A percentile compares a stretch with the other conserved stretches of the same genome.
phyloP scores from a whole-genome alignment of 2,888 invertebrate species.

The Ormyrus rosae region DNA sequence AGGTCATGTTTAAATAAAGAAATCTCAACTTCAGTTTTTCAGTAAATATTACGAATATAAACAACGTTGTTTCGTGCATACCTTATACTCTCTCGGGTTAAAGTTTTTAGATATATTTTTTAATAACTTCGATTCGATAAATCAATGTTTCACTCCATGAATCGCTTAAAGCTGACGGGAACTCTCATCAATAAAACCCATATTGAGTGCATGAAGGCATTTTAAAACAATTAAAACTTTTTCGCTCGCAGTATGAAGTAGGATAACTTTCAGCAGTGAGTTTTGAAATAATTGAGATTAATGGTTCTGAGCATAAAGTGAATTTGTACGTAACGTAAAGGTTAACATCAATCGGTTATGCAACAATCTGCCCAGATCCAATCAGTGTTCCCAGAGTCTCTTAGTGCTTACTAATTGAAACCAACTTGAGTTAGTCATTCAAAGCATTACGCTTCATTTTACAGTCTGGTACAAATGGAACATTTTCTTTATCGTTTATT shows the following conservation, averaged over 20 bases:
- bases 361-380: background rate
- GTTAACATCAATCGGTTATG: slow-evolving; percentile 26
- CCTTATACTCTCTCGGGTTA: too few species aligned
- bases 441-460: too few species aligned
- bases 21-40: too few species aligned
- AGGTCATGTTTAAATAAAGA: too few species aligned
- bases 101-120: background rate
- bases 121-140: background rate
- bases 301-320: slow-evolving; percentile 4
- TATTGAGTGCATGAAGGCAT: background rate
- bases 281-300: slow-evolving; percentile 40
- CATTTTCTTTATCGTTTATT: too few species aligned
- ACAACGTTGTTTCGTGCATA: too few species aligned
- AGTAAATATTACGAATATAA: too few species aligned
- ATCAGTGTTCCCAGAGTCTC: background rate
- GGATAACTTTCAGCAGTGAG: slow-evolving; percentile 17
- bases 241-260: background rate
- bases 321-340: slow-evolving; percentile 2
- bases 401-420: background rate
- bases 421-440: too few species aligned
- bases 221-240: slow-evolving; percentile 44
- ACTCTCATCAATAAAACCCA: too few species aligned
- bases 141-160: background rate
- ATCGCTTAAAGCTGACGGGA: too few species aligned
- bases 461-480: too few species aligned